Evolutionary conservation across 2,113 vertebrate species (phyloP).

Genomic region (Nyctereutes procyonoides): DNA sequence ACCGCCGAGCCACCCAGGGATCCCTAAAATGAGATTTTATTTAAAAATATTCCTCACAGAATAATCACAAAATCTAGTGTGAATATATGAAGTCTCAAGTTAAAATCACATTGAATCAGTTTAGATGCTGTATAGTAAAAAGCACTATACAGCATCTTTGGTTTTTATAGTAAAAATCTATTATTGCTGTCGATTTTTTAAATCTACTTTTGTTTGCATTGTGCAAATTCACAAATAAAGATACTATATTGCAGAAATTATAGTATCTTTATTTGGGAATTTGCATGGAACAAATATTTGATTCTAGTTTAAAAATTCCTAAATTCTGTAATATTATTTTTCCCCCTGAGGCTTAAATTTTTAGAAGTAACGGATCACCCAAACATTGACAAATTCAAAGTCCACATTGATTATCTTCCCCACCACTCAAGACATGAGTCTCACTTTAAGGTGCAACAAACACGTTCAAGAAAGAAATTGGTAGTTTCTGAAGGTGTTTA

Average conservation of each 20-base stretch:
- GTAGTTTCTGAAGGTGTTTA: not conserved
- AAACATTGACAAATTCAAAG: not conserved
- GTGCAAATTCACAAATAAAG: not conserved
- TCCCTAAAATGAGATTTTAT: not conserved
- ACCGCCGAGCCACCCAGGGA: too few species aligned
- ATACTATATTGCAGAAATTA: not conserved
- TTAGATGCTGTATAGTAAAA: slow-evolving; percentile 1
- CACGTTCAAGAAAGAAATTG: not conserved
- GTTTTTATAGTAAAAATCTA: not conserved
- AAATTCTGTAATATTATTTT: not conserved
- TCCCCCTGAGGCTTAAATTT: not conserved
- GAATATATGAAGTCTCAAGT: not conserved
- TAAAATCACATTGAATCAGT: not conserved
- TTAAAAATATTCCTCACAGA: not conserved
- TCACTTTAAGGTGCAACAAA: not conserved
- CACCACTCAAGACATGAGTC: not conserved
- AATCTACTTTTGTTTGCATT: not conserved
- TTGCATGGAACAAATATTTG: not conserved
- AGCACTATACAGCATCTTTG: not conserved
- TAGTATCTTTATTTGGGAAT: too few species aligned
- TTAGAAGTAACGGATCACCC: not conserved
- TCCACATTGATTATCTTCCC: not conserved
- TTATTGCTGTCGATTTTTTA: not conserved
- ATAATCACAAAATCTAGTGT: not conserved
- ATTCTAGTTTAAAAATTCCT: not conserved